phyloP scores from a whole-genome alignment of 2,113 vertebrate genomes.

The Circaetus cinerascens region DNA sequence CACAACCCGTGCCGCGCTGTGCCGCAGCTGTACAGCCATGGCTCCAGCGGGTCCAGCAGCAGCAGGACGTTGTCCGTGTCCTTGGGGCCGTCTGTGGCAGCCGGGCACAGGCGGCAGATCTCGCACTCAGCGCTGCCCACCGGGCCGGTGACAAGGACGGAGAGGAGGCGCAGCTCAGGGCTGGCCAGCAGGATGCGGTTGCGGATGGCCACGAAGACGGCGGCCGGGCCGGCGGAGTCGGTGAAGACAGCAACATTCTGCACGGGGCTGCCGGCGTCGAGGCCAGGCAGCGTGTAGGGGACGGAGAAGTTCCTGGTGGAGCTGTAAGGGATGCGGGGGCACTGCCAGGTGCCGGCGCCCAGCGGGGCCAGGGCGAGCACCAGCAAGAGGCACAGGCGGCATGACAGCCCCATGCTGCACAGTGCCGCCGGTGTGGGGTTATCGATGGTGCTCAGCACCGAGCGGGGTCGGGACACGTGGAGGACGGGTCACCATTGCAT shows the following conservation, averaged over 20 bases:
- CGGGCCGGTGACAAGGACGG: slow-evolving; percentile 81
- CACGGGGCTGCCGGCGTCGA: slow-evolving; percentile 69
- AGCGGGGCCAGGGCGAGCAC: neutral
- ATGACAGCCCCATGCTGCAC: neutral
- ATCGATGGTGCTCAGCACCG: neutral
- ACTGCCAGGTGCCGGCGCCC: neutral
- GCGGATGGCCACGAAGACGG: slow-evolving; percentile 81
- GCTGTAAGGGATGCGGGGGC: slow-evolving; percentile 68
- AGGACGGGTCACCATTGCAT: neutral
- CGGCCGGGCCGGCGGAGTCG: fast-evolving
- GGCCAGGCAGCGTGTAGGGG: slow-evolving; percentile 80
- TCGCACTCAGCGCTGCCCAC: slow-evolving; percentile 78
- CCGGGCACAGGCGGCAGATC: slow-evolving; percentile 64
- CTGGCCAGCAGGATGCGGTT: slow-evolving; percentile 85
- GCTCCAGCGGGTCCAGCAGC: slow-evolving; percentile 81
- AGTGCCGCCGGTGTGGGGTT: neutral
- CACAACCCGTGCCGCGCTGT: slow-evolving; percentile 84
- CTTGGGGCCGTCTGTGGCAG: neutral
- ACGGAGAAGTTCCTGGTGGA: slow-evolving; percentile 80
- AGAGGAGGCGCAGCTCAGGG: slow-evolving; percentile 24
- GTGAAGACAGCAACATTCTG: slow-evolving; percentile 79
- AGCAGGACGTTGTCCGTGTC: slow-evolving; percentile 84
- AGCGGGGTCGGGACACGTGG: fast-evolving
- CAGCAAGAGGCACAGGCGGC: neutral
- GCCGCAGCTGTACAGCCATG: slow-evolving; percentile 87